Percentiles rank a stretch among this genome's conserved stretches.
These are phyloP conservation scores for Pachypanchax playfairii DNA, from an alignment of 2,113 vertebrate species.

Conservation along the genomic window DNA sequence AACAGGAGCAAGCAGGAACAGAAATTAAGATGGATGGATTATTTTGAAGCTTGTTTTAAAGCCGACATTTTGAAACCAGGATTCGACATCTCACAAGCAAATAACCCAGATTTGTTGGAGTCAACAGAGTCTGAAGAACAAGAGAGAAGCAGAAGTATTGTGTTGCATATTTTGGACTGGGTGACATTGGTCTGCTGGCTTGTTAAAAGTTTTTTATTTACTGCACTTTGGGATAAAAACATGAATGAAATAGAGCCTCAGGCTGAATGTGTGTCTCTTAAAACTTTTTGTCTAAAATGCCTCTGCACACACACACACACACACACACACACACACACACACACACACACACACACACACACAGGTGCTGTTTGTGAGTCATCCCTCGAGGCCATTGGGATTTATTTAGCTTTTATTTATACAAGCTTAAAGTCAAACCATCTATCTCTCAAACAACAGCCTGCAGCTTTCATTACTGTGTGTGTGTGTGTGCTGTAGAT, in stretches of 20 bases:
- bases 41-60: no score
- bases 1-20: no score
- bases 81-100: no score
- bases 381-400: constrained; percentile 67
- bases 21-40: no score
- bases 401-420: constrained; percentile 78
- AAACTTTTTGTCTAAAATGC: constrained; percentile 33
- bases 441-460: constrained; percentile 68
- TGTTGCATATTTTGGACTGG: constrained; percentile 16
- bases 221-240: constrained; percentile 64
- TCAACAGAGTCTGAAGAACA: background rate
- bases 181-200: constrained; percentile 46
- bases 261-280: constrained; percentile 31
- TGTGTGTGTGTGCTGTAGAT: constrained; percentile 42
- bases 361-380: constrained; percentile 29
- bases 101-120: no score
- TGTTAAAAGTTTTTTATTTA: constrained; percentile 39
- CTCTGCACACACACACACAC: constrained; percentile 44
- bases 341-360: constrained; percentile 51
- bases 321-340: no score
- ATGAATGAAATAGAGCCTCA: constrained; percentile 52
- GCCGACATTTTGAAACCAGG: no score
- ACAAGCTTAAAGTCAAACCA: constrained; percentile 76
- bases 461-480: constrained; percentile 67
- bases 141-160: background rate